These are phyloP conservation scores for Sturnira hondurensis DNA, from an alignment of 2,113 vertebrate species.

Conservation along the genomic window DNA sequence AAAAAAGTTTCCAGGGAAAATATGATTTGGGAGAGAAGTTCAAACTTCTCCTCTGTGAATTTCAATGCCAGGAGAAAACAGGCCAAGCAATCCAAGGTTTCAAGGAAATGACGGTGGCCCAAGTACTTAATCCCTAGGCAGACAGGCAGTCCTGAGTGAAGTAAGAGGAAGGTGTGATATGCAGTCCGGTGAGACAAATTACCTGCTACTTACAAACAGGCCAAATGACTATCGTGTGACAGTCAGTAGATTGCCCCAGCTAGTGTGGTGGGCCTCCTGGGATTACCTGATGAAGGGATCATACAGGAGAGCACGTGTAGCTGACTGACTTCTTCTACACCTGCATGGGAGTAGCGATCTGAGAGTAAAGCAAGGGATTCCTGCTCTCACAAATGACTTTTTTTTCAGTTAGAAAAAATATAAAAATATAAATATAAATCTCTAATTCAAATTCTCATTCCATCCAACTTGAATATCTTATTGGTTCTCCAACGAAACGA, in stretches of 20 bases:
- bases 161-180: not conserved
- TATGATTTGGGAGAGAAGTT: not conserved
- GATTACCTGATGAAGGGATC: not conserved
- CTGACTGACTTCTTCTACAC: not conserved
- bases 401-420: not conserved
- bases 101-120: not conserved
- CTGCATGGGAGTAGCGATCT: not conserved
- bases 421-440: too few relatives aligned
- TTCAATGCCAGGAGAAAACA: not conserved
- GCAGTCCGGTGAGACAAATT: not conserved
- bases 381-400: not conserved
- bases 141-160: not conserved
- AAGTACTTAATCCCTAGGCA: not conserved
- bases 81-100: not conserved
- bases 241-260: not conserved
- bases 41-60: not conserved
- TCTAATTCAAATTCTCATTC: not conserved
- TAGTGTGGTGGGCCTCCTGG: not conserved
- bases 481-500: not conserved
- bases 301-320: not conserved
- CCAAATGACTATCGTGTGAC: not conserved
- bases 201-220: not conserved
- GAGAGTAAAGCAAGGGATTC: not conserved
- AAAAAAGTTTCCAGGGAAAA: not conserved
- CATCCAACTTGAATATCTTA: not conserved